These are phyloP conservation scores for Venturia canescens DNA, from an alignment of 1,140 invertebrate genomes.

Conservation along the genomic window DNA sequence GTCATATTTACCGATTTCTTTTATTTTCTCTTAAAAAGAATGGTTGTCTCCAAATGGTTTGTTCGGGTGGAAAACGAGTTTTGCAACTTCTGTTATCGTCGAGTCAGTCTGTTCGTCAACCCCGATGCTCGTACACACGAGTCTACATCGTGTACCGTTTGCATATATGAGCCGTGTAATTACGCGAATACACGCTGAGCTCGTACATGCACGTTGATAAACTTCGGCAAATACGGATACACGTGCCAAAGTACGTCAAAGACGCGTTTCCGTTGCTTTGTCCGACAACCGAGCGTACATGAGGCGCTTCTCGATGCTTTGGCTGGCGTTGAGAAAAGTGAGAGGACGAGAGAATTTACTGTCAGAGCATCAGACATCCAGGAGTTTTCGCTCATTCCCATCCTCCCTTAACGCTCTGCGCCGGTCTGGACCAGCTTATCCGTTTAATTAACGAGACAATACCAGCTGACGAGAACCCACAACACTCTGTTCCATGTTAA, in stretches of 20 bases:
- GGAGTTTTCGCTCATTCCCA: not conserved
- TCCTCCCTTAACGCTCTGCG: conserved; percentile 32
- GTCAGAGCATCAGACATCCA: not conserved
- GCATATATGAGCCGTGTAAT: conserved; percentile 1
- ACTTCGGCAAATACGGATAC: not conserved
- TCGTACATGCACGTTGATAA: not conserved
- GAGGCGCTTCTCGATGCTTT: conserved; percentile 20
- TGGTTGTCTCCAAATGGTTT: too few relatives aligned
- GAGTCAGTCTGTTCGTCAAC: not conserved
- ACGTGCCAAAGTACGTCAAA: conserved; percentile 63
- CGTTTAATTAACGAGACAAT: conserved; percentile 76
- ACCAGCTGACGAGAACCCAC: conserved; percentile 49
- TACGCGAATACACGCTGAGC: not conserved
- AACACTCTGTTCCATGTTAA: not conserved
- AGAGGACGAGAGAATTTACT: not conserved
- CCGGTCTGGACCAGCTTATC: conserved; percentile 68
- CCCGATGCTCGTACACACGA: not conserved
- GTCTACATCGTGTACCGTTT: not conserved
- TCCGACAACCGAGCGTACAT: conserved; percentile 44
- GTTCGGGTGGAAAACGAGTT: too few relatives aligned
- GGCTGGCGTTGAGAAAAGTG: conserved; percentile 8
- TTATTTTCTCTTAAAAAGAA: too few relatives aligned
- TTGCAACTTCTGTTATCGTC: too few relatives aligned
- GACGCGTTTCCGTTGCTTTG: conserved; percentile 67
- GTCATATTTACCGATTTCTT: too few relatives aligned